phyloP scores from a whole-genome alignment of 2,113 vertebrate species.

The Erpornis zantholeuca region DNA sequence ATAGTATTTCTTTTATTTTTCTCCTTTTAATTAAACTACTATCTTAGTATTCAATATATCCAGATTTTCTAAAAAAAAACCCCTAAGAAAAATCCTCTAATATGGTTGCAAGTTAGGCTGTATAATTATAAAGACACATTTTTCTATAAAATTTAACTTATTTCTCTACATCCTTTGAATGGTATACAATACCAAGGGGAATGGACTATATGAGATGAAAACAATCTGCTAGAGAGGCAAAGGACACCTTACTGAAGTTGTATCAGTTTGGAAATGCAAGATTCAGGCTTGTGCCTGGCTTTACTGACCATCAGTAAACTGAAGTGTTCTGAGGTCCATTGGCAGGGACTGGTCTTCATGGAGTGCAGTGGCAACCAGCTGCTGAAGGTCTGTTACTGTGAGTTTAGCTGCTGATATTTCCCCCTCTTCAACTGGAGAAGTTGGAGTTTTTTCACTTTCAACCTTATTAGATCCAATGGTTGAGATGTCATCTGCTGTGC shows the following conservation, averaged over 20 bases:
- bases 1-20: background rate
- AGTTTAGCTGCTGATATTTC: conserved; percentile 43
- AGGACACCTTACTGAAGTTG: background rate
- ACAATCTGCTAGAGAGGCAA: background rate
- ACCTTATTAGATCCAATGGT: conserved; percentile 74
- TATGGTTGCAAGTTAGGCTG: background rate
- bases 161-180: background rate
- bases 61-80: background rate
- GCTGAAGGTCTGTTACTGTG: conserved; percentile 71
- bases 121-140: background rate
- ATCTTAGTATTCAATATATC: background rate
- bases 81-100: background rate
- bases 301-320: conserved; percentile 78
- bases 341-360: conserved; percentile 80
- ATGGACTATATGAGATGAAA: background rate
- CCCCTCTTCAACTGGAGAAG: conserved; percentile 42
- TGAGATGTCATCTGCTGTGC: conserved; percentile 50
- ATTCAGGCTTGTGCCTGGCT: background rate
- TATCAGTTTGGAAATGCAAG: background rate
- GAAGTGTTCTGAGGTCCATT: conserved; percentile 79
- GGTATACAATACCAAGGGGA: background rate
- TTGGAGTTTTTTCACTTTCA: conserved; percentile 48
- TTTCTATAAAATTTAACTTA: background rate
- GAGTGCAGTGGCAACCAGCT: conserved; percentile 78
- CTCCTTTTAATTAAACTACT: background rate